Evolutionary conservation across 1,140 invertebrate species (phyloP), one percentile per base, ranked within the genome.

Genomic region (Pseudomyrmex pallidus): DNA sequence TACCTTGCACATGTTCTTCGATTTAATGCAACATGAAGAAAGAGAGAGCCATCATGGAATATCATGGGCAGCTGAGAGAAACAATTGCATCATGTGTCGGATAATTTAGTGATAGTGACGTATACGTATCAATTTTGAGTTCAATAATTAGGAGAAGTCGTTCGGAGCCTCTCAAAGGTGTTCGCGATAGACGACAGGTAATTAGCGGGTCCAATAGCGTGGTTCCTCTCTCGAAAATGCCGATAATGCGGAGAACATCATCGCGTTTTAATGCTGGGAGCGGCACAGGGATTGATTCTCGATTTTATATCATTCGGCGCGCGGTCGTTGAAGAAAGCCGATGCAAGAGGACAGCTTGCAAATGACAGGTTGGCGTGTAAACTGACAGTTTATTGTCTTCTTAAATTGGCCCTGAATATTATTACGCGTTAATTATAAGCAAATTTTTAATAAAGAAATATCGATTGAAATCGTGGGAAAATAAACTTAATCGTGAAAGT

Each of bases 221-320:
- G 66, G 66, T 80, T 80, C 59, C 64, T 70, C 76, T 78, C 76
- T 80, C 44, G 54, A 80, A 80, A 80, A 70, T 80, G 76, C 66
- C 76, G 54, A 80, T 80, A 80, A 80, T 80, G 15, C 10, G 59
- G 52, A 78, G 15, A 59, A 68, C 52, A 80, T 22, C 76, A 70
- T 50, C 66, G 35, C 35, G 17, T 25, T 50, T 8, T 8, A 44
- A 59, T 70, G 12, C 15, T 70, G 52, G 22, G 68, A 78, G 35
- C 64, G 64, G 48, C 44, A 52, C 35, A 8, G 54, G 44, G 44
- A 50, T 59, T 59, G 56, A 80, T 80, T 22, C 44, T 22, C 54
- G 64, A 70, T 80, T 80, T 80, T 80, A 80, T 80, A 80, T 80
- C 44, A 80, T 80, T 70, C 76, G 10, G 25, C 46, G 25, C 46